phyloP scores from a whole-genome alignment of 1,140 invertebrate species.

The Pantala flavescens region DNA sequence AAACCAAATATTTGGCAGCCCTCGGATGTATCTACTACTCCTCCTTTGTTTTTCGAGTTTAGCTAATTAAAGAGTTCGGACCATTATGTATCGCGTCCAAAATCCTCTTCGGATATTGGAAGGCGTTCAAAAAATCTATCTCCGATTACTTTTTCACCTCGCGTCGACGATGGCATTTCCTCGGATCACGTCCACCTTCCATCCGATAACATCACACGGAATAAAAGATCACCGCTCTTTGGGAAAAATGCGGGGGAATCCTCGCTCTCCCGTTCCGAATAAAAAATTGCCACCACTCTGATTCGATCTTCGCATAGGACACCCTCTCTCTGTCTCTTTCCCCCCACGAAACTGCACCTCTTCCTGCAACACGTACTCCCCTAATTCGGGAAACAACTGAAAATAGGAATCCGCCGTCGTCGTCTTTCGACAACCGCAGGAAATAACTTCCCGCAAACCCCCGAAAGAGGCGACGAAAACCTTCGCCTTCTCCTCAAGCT shows the following conservation, averaged over 20 bases:
- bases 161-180: too few relatives aligned
- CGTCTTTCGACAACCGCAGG: neutral
- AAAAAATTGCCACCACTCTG: neutral
- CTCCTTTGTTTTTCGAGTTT: too few relatives aligned
- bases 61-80: too few relatives aligned
- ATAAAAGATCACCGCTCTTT: neutral
- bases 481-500: neutral
- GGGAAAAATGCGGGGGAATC: neutral
- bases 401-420: neutral
- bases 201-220: conserved; percentile 1
- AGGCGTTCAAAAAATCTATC: too few relatives aligned
- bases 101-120: too few relatives aligned
- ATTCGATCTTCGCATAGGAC: neutral
- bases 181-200: neutral
- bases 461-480: neutral
- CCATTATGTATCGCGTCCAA: too few relatives aligned
- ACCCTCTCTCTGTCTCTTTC: neutral
- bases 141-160: too few relatives aligned
- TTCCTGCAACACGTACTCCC: too few relatives aligned
- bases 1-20: too few relatives aligned
- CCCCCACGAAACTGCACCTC: neutral
- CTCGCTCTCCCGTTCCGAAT: neutral
- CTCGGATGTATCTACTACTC: too few relatives aligned
- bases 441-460: neutral
- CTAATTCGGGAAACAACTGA: neutral